phyloP scores from a whole-genome alignment of 2,113 vertebrate genomes.

The Myrmecophaga tridactyla region DNA sequence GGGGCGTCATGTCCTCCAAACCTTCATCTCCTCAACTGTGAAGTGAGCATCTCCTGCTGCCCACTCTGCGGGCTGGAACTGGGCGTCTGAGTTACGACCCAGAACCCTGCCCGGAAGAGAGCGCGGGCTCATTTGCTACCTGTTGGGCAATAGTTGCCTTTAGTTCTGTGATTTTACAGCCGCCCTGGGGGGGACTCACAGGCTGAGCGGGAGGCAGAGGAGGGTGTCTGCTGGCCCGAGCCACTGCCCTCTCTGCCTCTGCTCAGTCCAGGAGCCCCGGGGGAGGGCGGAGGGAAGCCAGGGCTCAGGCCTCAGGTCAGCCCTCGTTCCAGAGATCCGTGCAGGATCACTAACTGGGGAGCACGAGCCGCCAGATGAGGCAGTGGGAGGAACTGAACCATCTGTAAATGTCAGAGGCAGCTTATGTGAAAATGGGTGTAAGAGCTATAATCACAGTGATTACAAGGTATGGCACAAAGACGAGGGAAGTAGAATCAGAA shows the following conservation, averaged over 20 bases:
- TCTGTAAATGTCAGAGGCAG: not conserved
- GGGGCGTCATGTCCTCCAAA: fast-evolving
- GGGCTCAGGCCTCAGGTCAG: not conserved
- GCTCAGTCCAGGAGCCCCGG: not conserved
- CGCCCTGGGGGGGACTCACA: no score
- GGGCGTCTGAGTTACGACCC: fast-evolving
- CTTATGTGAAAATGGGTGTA: not conserved
- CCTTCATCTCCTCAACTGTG: not conserved
- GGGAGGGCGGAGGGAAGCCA: no score
- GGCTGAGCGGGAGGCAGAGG: no score
- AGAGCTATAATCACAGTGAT: constrained; percentile 57
- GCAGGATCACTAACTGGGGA: not conserved
- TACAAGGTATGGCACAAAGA: constrained; percentile 18
- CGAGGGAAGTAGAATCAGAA: constrained; percentile 35
- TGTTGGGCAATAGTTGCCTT: fast-evolving
- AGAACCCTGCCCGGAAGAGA: fast-evolving
- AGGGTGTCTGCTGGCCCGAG: not conserved
- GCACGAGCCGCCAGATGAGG: not conserved
- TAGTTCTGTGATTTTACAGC: not conserved
- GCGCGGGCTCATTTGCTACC: fast-evolving
- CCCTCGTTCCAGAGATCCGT: not conserved
- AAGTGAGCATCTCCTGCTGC: fast-evolving
- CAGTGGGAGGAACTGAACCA: not conserved
- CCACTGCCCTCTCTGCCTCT: not conserved
- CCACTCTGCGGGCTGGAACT: fast-evolving